Percentiles rank a stretch among this genome's conserved stretches.
Evolutionary conservation across 2,888 invertebrate species (phyloP).

Genomic region (Hedya salicella): DNA sequence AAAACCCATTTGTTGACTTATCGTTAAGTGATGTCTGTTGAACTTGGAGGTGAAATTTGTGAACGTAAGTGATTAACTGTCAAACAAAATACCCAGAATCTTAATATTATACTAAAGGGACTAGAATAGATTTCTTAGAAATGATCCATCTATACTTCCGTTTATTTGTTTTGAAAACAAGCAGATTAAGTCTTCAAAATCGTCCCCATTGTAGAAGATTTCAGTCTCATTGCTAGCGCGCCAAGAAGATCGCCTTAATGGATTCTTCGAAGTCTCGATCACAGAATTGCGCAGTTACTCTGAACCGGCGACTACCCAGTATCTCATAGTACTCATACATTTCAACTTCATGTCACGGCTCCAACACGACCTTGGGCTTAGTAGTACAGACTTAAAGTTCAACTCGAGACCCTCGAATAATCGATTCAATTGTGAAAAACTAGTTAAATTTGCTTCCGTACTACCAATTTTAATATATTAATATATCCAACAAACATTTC

Average conservation of each 20-base stretch:
- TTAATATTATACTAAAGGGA: background rate
- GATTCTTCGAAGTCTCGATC: slow-evolving; percentile 68
- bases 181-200: slow-evolving; percentile 32
- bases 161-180: slow-evolving; percentile 10
- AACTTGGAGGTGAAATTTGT: slow-evolving; percentile 48
- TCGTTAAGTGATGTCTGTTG: slow-evolving; percentile 60
- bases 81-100: background rate
- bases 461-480: slow-evolving; percentile 29
- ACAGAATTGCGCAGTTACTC: slow-evolving; percentile 75
- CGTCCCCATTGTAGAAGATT: slow-evolving; percentile 37
- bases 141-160: background rate
- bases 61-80: slow-evolving; percentile 61
- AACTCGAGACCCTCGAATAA: slow-evolving; percentile 51
- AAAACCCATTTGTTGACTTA: slow-evolving; percentile 31
- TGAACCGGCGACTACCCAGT: slow-evolving; percentile 55
- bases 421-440: slow-evolving; percentile 44
- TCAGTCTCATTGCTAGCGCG: slow-evolving; percentile 57
- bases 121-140: background rate
- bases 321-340: slow-evolving; percentile 56
- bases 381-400: slow-evolving; percentile 52
- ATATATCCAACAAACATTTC: slow-evolving; percentile 23
- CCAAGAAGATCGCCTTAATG: slow-evolving; percentile 72
- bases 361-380: slow-evolving; percentile 61
- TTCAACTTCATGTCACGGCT: slow-evolving; percentile 64
- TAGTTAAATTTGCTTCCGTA: slow-evolving; percentile 32